Evolutionary conservation across 2,113 vertebrate genomes (phyloP).

Genomic region (Neopipo cinnamomea): DNA sequence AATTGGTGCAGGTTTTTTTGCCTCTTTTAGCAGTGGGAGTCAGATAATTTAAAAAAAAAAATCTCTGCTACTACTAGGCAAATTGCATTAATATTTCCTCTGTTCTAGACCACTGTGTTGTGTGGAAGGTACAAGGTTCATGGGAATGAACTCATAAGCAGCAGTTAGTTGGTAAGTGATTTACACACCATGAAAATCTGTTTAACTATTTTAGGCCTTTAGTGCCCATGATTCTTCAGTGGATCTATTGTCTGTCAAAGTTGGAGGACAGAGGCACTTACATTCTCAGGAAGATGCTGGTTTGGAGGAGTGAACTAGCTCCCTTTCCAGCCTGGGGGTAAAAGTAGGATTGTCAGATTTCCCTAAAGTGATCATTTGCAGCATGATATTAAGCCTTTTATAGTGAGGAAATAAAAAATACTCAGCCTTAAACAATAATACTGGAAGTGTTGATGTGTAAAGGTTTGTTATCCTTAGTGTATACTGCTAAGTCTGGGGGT

Average conservation of each 20-base stretch:
- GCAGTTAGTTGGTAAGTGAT: constrained; percentile 40
- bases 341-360: neutral
- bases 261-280: neutral
- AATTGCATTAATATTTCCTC: neutral
- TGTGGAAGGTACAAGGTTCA: neutral
- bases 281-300: neutral
- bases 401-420: neutral
- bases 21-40: neutral
- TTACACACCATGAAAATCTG: constrained; percentile 1
- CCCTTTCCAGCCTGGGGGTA: neutral
- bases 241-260: neutral
- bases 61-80: neutral
- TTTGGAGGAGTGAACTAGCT: neutral
- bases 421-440: neutral
- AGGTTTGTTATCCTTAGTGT: neutral
- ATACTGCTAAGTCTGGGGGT: neutral
- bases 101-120: neutral
- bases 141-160: constrained; percentile 35
- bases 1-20: neutral
- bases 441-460: neutral
- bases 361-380: neutral
- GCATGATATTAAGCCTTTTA: neutral
- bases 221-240: neutral
- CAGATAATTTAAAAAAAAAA: neutral
- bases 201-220: neutral